phyloP scores from a whole-genome alignment of 2,888 invertebrate genomes.

The Mythimna impura region DNA sequence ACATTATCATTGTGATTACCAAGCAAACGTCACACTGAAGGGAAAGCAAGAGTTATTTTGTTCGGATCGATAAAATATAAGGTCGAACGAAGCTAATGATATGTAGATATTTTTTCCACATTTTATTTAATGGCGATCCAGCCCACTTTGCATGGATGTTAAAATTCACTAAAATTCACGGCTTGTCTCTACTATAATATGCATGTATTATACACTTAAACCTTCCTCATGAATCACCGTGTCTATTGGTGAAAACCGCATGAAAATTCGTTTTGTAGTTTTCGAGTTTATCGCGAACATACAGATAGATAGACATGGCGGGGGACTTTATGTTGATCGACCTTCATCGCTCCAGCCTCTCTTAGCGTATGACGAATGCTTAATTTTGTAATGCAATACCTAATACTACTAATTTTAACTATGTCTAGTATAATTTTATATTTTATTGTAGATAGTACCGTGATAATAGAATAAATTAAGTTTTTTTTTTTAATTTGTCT shows the following conservation, averaged over 20 bases:
- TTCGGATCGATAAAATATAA: not conserved
- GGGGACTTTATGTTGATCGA: not conserved
- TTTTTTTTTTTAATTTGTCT: conserved; percentile 7
- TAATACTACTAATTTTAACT: conserved; percentile 23
- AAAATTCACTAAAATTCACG: too few species aligned
- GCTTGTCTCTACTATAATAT: too few species aligned
- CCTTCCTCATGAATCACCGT: too few species aligned
- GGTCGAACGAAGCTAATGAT: too few species aligned
- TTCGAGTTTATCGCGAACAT: too few species aligned
- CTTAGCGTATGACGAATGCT: not conserved
- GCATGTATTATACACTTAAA: too few species aligned
- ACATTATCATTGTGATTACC: not conserved
- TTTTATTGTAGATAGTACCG: conserved; percentile 43
- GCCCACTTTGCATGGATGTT: too few species aligned
- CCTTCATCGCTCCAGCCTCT: not conserved
- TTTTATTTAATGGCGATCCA: too few species aligned
- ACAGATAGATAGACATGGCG: too few species aligned
- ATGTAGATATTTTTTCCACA: too few species aligned
- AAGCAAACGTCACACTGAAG: not conserved
- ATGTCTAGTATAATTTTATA: conserved; percentile 17
- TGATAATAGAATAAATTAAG: conserved; percentile 48
- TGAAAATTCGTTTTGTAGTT: too few species aligned
- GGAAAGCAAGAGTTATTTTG: not conserved
- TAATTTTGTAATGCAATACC: conserved; percentile 1
- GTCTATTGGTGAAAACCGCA: too few species aligned